A percentile compares a stretch with the other conserved stretches of the same genome.
phyloP scores from a whole-genome alignment of 2,113 vertebrate species.

The Ptyas mucosa region DNA sequence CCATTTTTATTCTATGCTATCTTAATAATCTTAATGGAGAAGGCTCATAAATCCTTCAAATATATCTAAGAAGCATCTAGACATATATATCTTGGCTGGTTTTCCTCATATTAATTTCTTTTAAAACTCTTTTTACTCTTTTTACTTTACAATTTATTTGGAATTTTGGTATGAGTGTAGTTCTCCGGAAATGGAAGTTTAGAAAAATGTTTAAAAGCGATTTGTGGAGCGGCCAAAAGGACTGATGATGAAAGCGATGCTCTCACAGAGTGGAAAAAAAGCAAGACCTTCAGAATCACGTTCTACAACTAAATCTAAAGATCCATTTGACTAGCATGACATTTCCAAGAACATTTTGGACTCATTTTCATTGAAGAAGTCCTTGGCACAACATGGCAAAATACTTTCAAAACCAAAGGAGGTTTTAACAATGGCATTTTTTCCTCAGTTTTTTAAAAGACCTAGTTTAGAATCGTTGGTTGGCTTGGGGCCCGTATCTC shows the following conservation, averaged over 20 bases:
- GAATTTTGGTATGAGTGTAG: background rate
- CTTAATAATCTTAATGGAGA: background rate
- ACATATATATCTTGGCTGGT: background rate
- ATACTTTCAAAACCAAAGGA: background rate
- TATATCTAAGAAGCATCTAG: background rate
- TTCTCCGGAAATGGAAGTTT: background rate
- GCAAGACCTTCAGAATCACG: background rate
- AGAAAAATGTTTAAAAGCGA: background rate
- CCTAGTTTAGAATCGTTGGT: background rate
- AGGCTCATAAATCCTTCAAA: background rate
- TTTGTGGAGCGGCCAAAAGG: background rate
- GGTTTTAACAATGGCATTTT: background rate
- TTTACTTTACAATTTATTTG: background rate
- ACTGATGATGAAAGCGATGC: background rate
- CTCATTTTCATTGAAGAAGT: background rate
- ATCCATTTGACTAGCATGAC: background rate
- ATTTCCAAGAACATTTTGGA: background rate
- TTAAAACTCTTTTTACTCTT: background rate
- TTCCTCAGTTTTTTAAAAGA: background rate
- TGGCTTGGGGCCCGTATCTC: rapidly evolving
- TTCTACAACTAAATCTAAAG: background rate
- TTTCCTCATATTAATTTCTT: background rate
- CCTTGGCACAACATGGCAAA: background rate
- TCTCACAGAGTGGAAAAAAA: background rate
- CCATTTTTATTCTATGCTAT: background rate